A percentile compares a stretch with the other conserved stretches of the same genome.
Evolutionary conservation across 2,888 invertebrate genomes (phyloP).

Genomic region (Limulus polyphemus): DNA sequence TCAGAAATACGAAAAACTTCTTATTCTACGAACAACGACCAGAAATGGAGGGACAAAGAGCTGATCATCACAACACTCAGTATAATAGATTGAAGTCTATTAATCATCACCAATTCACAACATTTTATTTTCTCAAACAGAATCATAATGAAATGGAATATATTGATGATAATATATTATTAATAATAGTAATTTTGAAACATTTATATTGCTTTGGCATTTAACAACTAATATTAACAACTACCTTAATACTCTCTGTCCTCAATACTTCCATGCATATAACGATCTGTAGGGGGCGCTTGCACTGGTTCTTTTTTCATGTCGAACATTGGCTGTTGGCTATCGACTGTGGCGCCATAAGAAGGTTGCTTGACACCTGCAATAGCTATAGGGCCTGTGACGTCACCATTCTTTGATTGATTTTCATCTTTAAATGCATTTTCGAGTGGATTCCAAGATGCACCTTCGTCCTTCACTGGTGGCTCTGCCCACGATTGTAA

Average conservation of each 20-base stretch:
- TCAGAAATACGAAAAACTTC: too few relatives aligned
- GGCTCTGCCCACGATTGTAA: constrained; percentile 97
- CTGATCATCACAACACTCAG: too few relatives aligned
- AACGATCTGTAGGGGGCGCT: constrained; percentile 43
- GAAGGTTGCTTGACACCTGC: constrained; percentile 14
- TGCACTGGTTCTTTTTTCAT: constrained; percentile 38
- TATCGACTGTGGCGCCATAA: constrained; percentile 18
- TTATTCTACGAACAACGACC: too few relatives aligned
- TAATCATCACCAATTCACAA: too few relatives aligned
- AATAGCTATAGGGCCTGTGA: constrained; percentile 11
- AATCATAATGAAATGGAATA: too few relatives aligned
- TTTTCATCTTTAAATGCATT: constrained; percentile 35
- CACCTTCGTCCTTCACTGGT: constrained; percentile 45
- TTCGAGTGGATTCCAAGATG: constrained; percentile 49
- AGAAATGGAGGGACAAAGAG: too few relatives aligned
- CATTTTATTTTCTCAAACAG: too few relatives aligned
- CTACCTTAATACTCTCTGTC: constrained; percentile 33
- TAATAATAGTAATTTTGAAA: neutral
- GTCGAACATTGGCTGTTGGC: constrained; percentile 42
- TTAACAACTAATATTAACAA: neutral
- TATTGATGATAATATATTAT: too few relatives aligned
- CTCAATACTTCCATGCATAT: constrained; percentile 43
- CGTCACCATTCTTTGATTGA: constrained; percentile 6
- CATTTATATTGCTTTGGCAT: neutral
- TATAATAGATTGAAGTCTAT: too few relatives aligned